Conservation (phyloP, 2,888 invertebrate genomes). For the Mesorhabditis sp. region DNA sequence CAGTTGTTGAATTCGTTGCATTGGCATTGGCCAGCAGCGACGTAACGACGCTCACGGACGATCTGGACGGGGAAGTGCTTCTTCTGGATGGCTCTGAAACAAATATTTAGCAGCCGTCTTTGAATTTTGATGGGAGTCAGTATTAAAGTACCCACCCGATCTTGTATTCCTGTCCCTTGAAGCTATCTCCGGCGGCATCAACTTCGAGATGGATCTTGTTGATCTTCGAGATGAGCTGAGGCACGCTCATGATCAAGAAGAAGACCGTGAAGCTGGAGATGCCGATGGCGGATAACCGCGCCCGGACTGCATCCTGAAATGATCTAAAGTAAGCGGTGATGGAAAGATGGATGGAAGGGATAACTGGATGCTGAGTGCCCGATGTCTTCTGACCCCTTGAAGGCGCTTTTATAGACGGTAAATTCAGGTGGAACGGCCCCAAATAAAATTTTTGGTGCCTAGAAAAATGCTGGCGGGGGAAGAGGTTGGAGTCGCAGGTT, state of each 20-base stretch:
- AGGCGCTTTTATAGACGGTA: not conserved
- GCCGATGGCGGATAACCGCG: conserved; percentile 5
- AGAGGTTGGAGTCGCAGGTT: no score
- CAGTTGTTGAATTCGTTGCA: conserved; percentile 11
- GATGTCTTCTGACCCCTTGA: no score
- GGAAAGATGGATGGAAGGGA: no score
- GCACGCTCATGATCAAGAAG: not conserved
- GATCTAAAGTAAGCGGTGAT: not conserved
- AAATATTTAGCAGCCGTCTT: not conserved
- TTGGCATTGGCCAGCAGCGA: conserved; percentile 9
- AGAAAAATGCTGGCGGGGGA: no score
- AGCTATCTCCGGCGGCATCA: not conserved
- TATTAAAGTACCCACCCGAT: not conserved
- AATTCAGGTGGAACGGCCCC: not conserved
- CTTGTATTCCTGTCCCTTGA: not conserved
- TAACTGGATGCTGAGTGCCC: no score
- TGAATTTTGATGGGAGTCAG: no score
- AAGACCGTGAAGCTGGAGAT: not conserved
- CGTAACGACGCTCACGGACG: conserved; percentile 12
- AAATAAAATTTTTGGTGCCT: no score
- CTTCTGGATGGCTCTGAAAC: not conserved
- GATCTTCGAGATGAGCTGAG: not conserved
- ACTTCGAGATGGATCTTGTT: not conserved
- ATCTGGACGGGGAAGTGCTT: conserved; percentile 6
- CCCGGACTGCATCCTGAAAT: not conserved